These are phyloP conservation scores for Spermophilus dauricus DNA, from an alignment of 2,113 vertebrate species.

Conservation along the genomic window DNA sequence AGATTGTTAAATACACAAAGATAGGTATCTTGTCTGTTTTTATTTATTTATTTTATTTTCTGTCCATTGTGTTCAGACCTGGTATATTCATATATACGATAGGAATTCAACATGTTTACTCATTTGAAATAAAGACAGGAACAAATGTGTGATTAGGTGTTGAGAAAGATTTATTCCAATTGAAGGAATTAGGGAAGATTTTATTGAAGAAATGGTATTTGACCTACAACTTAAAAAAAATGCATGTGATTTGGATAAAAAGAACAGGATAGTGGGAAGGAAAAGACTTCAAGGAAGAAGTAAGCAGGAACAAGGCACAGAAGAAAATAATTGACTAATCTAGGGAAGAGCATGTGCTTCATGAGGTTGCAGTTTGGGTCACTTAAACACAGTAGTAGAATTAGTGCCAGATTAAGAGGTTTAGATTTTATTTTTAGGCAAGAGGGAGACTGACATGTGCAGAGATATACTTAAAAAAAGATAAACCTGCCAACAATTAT, in stretches of 20 bases:
- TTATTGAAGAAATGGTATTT: not conserved
- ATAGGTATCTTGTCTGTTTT: not conserved
- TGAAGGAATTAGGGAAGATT: not conserved
- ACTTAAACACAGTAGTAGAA: rapidly evolving
- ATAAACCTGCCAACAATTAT: not conserved
- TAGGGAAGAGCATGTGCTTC: not conserved
- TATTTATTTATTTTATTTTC: not conserved
- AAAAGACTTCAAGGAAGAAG: not conserved
- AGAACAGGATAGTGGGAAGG: not conserved
- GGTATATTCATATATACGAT: not conserved
- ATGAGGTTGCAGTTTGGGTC: not conserved
- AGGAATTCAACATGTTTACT: not conserved
- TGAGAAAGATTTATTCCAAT: not conserved
- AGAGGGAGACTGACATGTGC: not conserved
- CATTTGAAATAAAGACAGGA: conserved; percentile 16
- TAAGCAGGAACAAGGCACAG: not conserved
- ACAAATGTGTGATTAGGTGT: not conserved
- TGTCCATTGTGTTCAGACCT: not conserved
- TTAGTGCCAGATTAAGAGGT: not conserved
- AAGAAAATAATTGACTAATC: not conserved
- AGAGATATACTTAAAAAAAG: not conserved
- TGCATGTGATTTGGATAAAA: not conserved
- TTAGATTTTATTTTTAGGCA: not conserved
- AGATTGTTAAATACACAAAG: not conserved
- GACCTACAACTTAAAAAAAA: conserved; percentile 26